A percentile compares a stretch with the other conserved stretches of the same genome.
phyloP scores from a whole-genome alignment of 2,797 vertebrate species.

The Chelon labrosus region DNA sequence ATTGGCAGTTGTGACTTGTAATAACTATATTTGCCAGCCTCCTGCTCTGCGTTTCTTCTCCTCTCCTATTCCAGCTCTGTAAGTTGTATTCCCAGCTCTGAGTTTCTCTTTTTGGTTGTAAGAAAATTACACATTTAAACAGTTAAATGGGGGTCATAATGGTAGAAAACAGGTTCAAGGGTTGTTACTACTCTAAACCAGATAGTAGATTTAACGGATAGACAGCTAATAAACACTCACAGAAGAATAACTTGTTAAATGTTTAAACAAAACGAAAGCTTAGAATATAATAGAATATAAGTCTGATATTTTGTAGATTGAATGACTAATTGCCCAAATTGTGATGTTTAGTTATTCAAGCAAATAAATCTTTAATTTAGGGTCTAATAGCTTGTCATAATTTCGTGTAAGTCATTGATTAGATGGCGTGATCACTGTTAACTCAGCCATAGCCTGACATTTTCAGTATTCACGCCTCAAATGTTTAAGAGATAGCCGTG shows the following conservation, averaged over 20 bases:
- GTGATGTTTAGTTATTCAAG: background rate
- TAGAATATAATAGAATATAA: background rate
- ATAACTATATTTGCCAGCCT: background rate
- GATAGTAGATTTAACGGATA: no score
- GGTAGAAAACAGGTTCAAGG: no score
- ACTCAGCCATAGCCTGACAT: constrained; percentile 2
- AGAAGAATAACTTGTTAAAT: background rate
- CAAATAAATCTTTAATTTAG: background rate
- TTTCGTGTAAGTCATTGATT: background rate
- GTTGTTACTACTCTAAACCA: no score
- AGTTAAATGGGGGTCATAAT: no score
- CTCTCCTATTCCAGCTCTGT: no score
- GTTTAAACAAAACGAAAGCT: background rate
- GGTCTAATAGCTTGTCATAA: background rate
- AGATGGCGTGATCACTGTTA: background rate
- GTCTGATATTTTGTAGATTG: background rate
- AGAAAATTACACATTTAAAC: background rate
- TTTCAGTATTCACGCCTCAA: background rate
- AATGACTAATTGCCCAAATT: background rate
- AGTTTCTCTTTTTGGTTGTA: background rate
- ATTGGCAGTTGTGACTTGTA: background rate
- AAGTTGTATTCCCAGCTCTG: background rate
- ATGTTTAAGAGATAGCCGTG: background rate
- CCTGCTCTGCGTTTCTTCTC: no score
- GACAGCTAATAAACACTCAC: no score